A percentile compares a stretch with the other conserved stretches of the same genome.
Conservation (phyloP, 2,888 invertebrate species). For the Rambutsinella grinnellia region DNA sequence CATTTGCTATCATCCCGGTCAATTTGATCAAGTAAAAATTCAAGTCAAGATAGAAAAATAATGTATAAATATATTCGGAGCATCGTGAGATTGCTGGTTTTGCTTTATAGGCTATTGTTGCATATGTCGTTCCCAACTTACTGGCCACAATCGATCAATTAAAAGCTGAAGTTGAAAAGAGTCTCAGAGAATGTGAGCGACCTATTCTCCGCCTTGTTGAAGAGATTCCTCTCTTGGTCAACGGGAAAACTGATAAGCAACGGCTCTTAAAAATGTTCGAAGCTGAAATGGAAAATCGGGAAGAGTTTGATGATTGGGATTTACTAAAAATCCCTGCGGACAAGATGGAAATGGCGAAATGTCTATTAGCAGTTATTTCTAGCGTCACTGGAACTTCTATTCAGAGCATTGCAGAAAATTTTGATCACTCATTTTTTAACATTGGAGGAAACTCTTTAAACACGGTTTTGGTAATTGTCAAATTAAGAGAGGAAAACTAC, state of each 20-base stretch:
- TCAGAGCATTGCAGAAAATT: constrained; percentile 74
- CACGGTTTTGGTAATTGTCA: constrained; percentile 85
- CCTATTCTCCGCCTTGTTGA: constrained; percentile 71
- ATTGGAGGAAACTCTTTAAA: constrained; percentile 90
- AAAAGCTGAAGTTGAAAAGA: constrained; percentile 15
- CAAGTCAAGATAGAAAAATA: no score
- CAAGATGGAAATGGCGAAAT: constrained; percentile 73
- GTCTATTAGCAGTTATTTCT: constrained; percentile 82
- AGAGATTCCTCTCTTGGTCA: constrained; percentile 83
- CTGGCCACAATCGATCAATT: constrained; percentile 19
- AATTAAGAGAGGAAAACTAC: constrained; percentile 82
- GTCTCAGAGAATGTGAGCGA: constrained; percentile 59
- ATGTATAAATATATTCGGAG: no score
- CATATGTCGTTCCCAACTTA: constrained; percentile 53
- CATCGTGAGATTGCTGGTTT: no score
- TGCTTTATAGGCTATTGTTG: constrained; percentile 51
- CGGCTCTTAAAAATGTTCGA: constrained; percentile 79
- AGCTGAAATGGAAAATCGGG: constrained; percentile 70
- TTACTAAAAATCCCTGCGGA: constrained; percentile 75
- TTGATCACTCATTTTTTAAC: constrained; percentile 83
- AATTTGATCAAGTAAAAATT: constrained; percentile 72
- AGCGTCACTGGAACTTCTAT: constrained; percentile 75
- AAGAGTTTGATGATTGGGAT: constrained; percentile 72
- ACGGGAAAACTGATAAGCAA: constrained; percentile 90
- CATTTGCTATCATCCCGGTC: constrained; percentile 84